A percentile compares a stretch with the other conserved stretches of the same genome.
These are phyloP conservation scores for Sceloporus undulatus DNA, from an alignment of 2,113 vertebrate species.

Conservation along the genomic window DNA sequence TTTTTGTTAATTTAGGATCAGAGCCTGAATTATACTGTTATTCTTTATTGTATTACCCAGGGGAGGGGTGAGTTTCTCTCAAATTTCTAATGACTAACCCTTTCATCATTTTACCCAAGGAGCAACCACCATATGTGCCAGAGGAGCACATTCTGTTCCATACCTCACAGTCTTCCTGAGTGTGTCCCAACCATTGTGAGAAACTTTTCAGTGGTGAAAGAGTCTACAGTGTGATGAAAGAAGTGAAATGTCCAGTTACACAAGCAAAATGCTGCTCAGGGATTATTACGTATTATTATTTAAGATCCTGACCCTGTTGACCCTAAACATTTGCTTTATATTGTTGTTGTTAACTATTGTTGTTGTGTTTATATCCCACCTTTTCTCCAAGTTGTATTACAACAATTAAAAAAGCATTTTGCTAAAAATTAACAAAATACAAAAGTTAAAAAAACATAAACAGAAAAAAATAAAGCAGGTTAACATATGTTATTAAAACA, in stretches of 20 bases:
- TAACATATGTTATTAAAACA: too few relatives aligned
- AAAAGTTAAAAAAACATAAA: too few relatives aligned
- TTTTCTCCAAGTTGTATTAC: too few relatives aligned
- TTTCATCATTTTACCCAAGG: neutral
- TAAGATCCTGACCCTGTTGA: too few relatives aligned
- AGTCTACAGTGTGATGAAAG: neutral
- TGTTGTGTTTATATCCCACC: too few relatives aligned
- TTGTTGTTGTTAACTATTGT: too few relatives aligned
- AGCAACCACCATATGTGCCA: neutral
- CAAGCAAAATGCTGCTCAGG: neutral
- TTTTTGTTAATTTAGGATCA: neutral
- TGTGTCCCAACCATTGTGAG: neutral
- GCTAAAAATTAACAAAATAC: too few relatives aligned
- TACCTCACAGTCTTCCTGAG: neutral
- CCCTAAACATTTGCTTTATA: too few relatives aligned
- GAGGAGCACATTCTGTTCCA: neutral
- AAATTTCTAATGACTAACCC: neutral
- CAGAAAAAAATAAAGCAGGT: too few relatives aligned
- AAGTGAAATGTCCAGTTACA: neutral
- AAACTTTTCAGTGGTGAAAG: neutral
- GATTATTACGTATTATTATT: too few relatives aligned
- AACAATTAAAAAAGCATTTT: too few relatives aligned
- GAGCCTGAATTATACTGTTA: neutral
- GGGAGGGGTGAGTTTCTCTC: neutral
- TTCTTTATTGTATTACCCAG: neutral